Conservation (phyloP, 2,888 invertebrate species). For the Pteria penguin region DNA sequence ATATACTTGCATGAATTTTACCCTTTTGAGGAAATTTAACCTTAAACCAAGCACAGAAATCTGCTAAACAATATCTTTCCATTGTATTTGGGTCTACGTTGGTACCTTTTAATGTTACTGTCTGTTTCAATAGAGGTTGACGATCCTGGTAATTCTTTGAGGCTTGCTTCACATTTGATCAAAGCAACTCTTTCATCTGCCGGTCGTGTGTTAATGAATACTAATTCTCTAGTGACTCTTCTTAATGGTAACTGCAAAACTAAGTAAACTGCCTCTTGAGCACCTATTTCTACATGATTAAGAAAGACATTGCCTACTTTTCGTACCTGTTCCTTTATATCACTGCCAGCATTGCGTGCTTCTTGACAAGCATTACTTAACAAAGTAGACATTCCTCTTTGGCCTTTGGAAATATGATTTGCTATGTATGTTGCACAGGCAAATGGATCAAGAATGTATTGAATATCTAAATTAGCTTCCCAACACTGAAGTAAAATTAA, state of each 20-base stretch:
- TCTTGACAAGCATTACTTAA: conserved; percentile 39
- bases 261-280: conserved; percentile 66
- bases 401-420: conserved; percentile 54
- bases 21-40: neutral
- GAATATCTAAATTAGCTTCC: conserved; percentile 47
- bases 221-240: conserved; percentile 37
- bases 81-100: conserved; percentile 37
- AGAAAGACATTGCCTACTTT: conserved; percentile 43
- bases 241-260: conserved; percentile 60
- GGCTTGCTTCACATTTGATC: conserved; percentile 55
- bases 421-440: conserved; percentile 58
- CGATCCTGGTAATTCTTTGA: conserved; percentile 40
- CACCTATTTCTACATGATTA: conserved; percentile 58
- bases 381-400: conserved; percentile 35
- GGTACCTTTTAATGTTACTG: conserved; percentile 42
- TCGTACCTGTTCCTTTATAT: conserved; percentile 49
- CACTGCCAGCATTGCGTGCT: conserved; percentile 30
- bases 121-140: conserved; percentile 44
- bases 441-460: conserved; percentile 42
- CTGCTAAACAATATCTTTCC: conserved; percentile 42
- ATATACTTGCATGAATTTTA: neutral
- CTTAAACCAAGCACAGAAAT: conserved; percentile 48
- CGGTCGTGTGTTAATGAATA: conserved; percentile 56
- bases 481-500: conserved; percentile 34
- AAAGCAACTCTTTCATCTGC: conserved; percentile 54